Evolutionary conservation across 2,888 invertebrate genomes (phyloP), one percentile per base, ranked within the genome.

Genomic region (Stratiomys singularior): DNA sequence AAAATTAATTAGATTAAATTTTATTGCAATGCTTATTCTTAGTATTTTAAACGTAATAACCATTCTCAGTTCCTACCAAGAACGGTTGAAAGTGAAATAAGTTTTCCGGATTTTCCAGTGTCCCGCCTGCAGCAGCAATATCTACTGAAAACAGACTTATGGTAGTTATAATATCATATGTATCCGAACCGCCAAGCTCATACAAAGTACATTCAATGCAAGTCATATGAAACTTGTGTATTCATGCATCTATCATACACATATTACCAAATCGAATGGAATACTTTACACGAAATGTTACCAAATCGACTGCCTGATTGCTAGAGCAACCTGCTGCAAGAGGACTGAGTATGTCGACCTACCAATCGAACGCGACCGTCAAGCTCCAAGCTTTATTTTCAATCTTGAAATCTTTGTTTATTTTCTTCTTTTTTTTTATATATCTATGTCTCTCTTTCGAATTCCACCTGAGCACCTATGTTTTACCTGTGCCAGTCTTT

Each of bases 401-500:
- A 37, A 37, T 37, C 37, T 37, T n/a, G 9, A 37, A 37, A 37
- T 37, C 5, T 37, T 37, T 37, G 5, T 37, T 37, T 37, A 37
- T 37, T 5, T 5, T 37, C 37, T 3, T 37, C 9, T 37, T 37
- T 37, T 37, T 37, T 37, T 37, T 37, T 37, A 5, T 37, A 9
- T 5, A 37, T 37, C 37, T 37, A 37, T 37, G 37, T 13, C 71
- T 52, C 18, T 60, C 58, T 60, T 30, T 27, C 56, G n/a, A 28
- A 72, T 58, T 72, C 60, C 74, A 74, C 74, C 60, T 74, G 74
- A 74, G 44, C 27, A 44, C 28, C 60, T 37, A 30, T 44, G 15
- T 30, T 58, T 58, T 74, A 60, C 74, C 74, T 74, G 74, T 74
- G 13, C 60, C 71, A 52, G 52, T 21, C 71, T 25, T 72, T 37